Conservation (phyloP, 2,113 vertebrate genomes). For the Calidris pygmaea region DNA sequence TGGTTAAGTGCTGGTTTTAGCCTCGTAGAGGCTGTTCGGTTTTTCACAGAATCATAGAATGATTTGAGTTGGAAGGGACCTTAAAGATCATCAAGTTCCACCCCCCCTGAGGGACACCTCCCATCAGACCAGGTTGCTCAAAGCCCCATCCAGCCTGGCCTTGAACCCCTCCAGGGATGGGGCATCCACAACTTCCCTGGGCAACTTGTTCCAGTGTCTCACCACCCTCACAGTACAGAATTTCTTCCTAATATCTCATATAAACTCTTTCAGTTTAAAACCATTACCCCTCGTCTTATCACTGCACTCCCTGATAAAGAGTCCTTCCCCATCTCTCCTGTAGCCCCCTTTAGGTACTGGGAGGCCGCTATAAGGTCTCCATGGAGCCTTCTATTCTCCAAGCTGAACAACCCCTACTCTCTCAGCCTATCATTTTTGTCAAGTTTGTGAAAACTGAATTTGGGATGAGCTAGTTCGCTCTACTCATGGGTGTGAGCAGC, state of each 20-base stretch:
- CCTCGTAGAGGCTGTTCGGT: background rate
- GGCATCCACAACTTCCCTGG: background rate
- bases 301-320: background rate
- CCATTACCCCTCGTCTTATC: background rate
- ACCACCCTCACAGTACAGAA: background rate
- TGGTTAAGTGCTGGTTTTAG: background rate
- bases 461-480: background rate
- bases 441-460: background rate
- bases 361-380: background rate
- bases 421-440: background rate
- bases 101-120: background rate
- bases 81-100: background rate
- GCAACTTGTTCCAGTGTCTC: background rate
- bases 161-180: background rate
- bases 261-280: background rate
- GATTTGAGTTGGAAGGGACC: background rate
- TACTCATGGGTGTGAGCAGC: fast-evolving
- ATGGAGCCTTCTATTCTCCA: background rate
- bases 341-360: background rate
- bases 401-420: background rate
- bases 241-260: background rate
- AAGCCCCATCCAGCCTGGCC: background rate
- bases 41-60: background rate
- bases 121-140: background rate
- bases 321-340: background rate